Evolutionary conservation across 1,140 invertebrate genomes (phyloP).

Genomic region (Pseudomyrmex flavicornis): DNA sequence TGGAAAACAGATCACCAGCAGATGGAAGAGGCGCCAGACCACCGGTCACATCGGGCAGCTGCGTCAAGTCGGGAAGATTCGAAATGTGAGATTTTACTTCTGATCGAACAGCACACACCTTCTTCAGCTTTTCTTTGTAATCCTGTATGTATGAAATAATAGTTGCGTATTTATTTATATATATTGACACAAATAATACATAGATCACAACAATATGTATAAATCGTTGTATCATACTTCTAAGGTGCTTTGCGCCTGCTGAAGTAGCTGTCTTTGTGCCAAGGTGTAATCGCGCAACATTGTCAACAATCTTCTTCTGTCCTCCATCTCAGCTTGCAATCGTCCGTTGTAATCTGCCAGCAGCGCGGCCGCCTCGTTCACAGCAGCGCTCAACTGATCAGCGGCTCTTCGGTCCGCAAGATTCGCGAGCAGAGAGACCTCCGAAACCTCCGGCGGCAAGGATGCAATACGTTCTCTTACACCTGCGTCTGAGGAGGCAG

Average conservation of each 20-base stretch:
- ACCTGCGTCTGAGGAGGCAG: slow-evolving; percentile 96
- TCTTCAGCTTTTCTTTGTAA: slow-evolving; percentile 94
- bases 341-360: slow-evolving; percentile 95
- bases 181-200: not conserved
- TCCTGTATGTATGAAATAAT: slow-evolving; percentile 87
- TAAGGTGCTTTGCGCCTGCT: slow-evolving; percentile 93
- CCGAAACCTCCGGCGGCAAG: slow-evolving; percentile 96
- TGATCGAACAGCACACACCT: slow-evolving; percentile 92
- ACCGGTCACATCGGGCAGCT: slow-evolving; percentile 95
- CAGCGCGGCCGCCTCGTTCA: slow-evolving; percentile 94
- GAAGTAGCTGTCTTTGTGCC: slow-evolving; percentile 93
- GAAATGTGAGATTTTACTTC: slow-evolving; percentile 97
- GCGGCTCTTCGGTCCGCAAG: slow-evolving; percentile 91
- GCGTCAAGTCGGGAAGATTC: slow-evolving; percentile 96
- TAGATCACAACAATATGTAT: not conserved
- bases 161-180: not conserved
- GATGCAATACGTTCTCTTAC: slow-evolving; percentile 97
- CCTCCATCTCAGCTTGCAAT: slow-evolving; percentile 94
- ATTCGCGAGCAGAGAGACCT: slow-evolving; percentile 93
- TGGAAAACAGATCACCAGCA: slow-evolving; percentile 96
- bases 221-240: slow-evolving; percentile 87
- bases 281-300: slow-evolving; percentile 95
- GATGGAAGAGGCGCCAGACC: slow-evolving; percentile 96
- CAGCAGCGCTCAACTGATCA: slow-evolving; percentile 89
- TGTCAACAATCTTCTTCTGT: slow-evolving; percentile 92